Base-by-base conservation (phyloP, 1,140 invertebrate genomes). In the Lordiphosa mommai region DNA sequence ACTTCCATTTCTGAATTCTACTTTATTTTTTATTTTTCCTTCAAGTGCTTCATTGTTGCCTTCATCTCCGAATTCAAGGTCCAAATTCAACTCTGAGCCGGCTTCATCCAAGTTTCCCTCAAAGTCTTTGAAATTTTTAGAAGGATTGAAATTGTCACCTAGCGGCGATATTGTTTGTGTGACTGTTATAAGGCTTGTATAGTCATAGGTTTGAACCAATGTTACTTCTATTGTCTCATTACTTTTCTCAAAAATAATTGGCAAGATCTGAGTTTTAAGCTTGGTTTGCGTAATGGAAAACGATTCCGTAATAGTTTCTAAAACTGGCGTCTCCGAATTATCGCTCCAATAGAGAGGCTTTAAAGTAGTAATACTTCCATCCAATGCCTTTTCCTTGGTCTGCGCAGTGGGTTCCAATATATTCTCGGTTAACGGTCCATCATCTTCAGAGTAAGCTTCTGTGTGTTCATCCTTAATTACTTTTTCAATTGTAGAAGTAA, bases 241-340 rank as follows among this genome's bases (percentile, higher is more conserved):
- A 5, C 91, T 91, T 16, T 93, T 92, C 40, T 91, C 91, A 41
- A 60, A 63, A 7, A 96, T 90, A 0, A 97, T 92, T 1, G 96
- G 96, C 38, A 97, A 89, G 48, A 97, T 92, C 69, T 96, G 95
- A 0, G 96, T 97, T 85, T 96, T 96, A 1, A 96, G 88, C 89
- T 97, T 92, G 1, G 93, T 92, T 88, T 96, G 94, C 0, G 95
- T 96, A 3, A 96, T 96, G 55, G 95, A 96, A 89, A 96, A 97
- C 1, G 95, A 96, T 89, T 97, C 95, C 0, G 95, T 96, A n/a
- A 96, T 90, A 0, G 95, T 97, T 90, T 96, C 94, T 46, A 97
- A 87, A 0, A 95, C 94, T 13, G 94, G 95, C 1, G 94, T 96
- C 68, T 94, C 94, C 63, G 93, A 91, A 55, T 93, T 93, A 7